Conservation (phyloP, 2,797 vertebrate genomes). For the Channa striata region DNA sequence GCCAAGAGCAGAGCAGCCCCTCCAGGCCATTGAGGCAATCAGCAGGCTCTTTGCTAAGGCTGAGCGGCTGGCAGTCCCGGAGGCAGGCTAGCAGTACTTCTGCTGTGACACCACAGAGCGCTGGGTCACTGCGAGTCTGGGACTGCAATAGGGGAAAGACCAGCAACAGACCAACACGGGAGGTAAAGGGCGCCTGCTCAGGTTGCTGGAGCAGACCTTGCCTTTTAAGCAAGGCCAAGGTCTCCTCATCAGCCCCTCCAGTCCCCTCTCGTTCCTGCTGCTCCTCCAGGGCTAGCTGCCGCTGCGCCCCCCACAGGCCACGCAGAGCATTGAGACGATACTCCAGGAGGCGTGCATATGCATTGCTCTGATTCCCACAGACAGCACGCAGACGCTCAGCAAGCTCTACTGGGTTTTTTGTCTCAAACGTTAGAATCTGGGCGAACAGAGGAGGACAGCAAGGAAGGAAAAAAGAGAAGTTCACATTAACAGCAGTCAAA, state of each 20-base stretch:
- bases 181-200: slow-evolving; percentile 97
- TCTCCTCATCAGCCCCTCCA: slow-evolving; percentile 92
- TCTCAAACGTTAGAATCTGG: slow-evolving; percentile 98
- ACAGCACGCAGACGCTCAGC: slow-evolving; percentile 95
- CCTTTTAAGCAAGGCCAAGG: slow-evolving; percentile 94
- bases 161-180: slow-evolving; percentile 94
- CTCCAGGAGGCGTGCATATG: slow-evolving; percentile 95
- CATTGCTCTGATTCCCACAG: slow-evolving; percentile 99
- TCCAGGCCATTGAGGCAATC: slow-evolving; percentile 98
- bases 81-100: slow-evolving; percentile 97
- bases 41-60: slow-evolving; percentile 96
- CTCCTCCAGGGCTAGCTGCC: slow-evolving; percentile 88
- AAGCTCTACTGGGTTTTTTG: slow-evolving; percentile 94
- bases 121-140: slow-evolving; percentile 96
- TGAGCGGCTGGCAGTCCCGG: slow-evolving; percentile 98
- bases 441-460: slow-evolving; percentile 15
- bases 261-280: slow-evolving; percentile 88
- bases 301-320: slow-evolving; percentile 97
- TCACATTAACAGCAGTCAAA: slow-evolving; percentile 2
- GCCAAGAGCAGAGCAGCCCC: slow-evolving; percentile 95
- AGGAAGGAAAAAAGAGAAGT: neutral
- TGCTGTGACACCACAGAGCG: slow-evolving; percentile 96
- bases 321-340: slow-evolving; percentile 97
- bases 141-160: slow-evolving; percentile 99
- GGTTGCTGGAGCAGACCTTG: slow-evolving; percentile 96